These are phyloP conservation scores for Plectrocnemia conspersa DNA, from an alignment of 1,140 invertebrate genomes.

Conservation along the genomic window DNA sequence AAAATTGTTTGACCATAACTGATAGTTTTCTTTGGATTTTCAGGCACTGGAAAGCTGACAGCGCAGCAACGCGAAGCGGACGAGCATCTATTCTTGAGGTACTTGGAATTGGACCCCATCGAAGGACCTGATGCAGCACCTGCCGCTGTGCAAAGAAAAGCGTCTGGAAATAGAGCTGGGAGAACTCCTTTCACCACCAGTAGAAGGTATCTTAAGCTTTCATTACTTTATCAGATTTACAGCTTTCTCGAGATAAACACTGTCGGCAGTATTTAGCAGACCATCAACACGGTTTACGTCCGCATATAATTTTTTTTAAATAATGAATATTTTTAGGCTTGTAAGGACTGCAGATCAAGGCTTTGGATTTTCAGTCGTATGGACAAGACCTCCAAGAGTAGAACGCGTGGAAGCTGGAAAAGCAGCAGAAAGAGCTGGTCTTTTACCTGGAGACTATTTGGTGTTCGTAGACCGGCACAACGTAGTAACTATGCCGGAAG, in stretches of 20 bases:
- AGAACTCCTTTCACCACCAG: constrained; percentile 79
- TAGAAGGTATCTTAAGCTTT: constrained; percentile 51
- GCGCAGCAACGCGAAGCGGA: constrained; percentile 63
- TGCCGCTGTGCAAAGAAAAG: constrained; percentile 48
- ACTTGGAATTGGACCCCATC: constrained; percentile 72
- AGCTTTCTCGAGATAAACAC: neutral
- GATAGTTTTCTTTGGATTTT: neutral
- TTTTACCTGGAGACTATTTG: constrained; percentile 77
- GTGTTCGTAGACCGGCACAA: constrained; percentile 82
- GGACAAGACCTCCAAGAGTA: constrained; percentile 83
- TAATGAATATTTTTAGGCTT: constrained; percentile 40
- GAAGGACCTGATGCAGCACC: constrained; percentile 53
- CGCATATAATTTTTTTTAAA: constrained; percentile 6
- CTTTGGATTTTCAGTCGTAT: constrained; percentile 86
- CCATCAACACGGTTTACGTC: neutral
- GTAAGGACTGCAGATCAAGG: constrained; percentile 56
- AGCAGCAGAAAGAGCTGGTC: constrained; percentile 74
- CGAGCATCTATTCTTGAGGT: constrained; percentile 69
- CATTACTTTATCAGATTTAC: too few relatives aligned
- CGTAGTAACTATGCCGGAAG: constrained; percentile 74
- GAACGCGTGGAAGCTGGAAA: constrained; percentile 78
- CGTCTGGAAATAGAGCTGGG: constrained; percentile 54
- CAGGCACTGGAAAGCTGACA: constrained; percentile 42
- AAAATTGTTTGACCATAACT: neutral
- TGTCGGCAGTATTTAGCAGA: neutral